These are phyloP conservation scores for Anguilla rostrata DNA, from an alignment of 2,113 vertebrate species.

Conservation along the genomic window DNA sequence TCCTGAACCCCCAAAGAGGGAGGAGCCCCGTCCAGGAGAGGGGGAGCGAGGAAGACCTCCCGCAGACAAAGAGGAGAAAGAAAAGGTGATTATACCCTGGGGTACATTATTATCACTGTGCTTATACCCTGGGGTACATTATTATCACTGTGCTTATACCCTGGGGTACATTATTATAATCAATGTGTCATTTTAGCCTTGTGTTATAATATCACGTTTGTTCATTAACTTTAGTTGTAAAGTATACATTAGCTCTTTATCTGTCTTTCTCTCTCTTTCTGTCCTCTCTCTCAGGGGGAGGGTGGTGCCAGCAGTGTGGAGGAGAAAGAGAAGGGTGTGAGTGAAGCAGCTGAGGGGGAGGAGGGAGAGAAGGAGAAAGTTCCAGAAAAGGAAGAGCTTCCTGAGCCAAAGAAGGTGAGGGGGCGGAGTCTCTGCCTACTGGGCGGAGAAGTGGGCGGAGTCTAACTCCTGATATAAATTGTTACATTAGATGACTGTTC, in stretches of 20 bases:
- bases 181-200: neutral
- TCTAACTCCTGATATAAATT: too few relatives aligned
- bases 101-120: too few relatives aligned
- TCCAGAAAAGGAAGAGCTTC: constrained; percentile 65
- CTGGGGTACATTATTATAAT: too few relatives aligned
- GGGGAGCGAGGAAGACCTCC: constrained; percentile 52
- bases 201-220: neutral
- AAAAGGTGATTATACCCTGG: constrained; percentile 49
- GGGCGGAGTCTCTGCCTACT: neutral
- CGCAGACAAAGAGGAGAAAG: constrained; percentile 62
- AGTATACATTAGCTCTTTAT: neutral
- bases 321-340: constrained; percentile 57
- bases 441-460: neutral
- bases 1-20: constrained; percentile 59
- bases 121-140: too few relatives aligned
- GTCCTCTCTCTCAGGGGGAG: constrained; percentile 48
- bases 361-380: constrained; percentile 60
- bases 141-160: too few relatives aligned
- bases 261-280: neutral
- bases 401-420: constrained; percentile 76
- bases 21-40: constrained; percentile 50
- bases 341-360: constrained; percentile 38
- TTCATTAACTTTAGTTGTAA: neutral
- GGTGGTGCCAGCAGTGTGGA: constrained; percentile 55
- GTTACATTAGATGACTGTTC: too few relatives aligned